Conservation (phyloP, 2,888 invertebrate genomes). For the Nycteola revayana region DNA sequence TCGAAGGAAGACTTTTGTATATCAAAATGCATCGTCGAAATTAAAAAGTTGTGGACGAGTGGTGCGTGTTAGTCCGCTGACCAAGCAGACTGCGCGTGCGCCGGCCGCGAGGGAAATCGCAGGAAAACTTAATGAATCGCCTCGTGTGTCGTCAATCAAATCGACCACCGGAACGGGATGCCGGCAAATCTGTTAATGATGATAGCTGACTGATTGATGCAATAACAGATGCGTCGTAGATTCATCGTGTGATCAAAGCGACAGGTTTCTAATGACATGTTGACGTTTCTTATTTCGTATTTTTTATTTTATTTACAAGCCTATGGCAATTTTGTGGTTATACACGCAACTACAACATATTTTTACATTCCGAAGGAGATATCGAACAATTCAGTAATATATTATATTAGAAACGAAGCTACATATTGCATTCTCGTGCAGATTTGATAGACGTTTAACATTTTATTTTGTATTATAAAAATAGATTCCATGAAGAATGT, state of each 20-base stretch:
- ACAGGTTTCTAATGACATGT: too few species aligned
- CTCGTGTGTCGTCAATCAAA: slow-evolving; percentile 44
- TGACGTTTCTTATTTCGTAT: too few species aligned
- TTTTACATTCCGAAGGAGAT: too few species aligned
- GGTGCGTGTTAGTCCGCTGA: slow-evolving; percentile 54
- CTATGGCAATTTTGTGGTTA: too few species aligned
- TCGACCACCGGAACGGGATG: slow-evolving; percentile 55
- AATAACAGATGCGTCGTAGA: neutral
- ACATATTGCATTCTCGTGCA: too few species aligned
- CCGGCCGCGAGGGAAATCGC: slow-evolving; percentile 66
- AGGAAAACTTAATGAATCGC: slow-evolving; percentile 55
- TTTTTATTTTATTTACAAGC: too few species aligned
- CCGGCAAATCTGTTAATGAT: slow-evolving; percentile 11
- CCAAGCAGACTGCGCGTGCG: slow-evolving; percentile 53
- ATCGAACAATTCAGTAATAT: too few species aligned
- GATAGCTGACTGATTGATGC: slow-evolving; percentile 4
- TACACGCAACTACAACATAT: too few species aligned
- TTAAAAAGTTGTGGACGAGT: slow-evolving; percentile 35
- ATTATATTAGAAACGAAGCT: too few species aligned
- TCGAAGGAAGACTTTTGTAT: slow-evolving; percentile 53
- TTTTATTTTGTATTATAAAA: slow-evolving; percentile 7
- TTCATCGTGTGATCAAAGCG: too few species aligned
- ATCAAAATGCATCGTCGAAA: slow-evolving; percentile 77
- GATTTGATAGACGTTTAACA: too few species aligned
- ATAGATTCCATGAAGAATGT: slow-evolving; percentile 21